Evolutionary conservation across 2,888 invertebrate species (phyloP).

Genomic region (Trichopria drosophilae): DNA sequence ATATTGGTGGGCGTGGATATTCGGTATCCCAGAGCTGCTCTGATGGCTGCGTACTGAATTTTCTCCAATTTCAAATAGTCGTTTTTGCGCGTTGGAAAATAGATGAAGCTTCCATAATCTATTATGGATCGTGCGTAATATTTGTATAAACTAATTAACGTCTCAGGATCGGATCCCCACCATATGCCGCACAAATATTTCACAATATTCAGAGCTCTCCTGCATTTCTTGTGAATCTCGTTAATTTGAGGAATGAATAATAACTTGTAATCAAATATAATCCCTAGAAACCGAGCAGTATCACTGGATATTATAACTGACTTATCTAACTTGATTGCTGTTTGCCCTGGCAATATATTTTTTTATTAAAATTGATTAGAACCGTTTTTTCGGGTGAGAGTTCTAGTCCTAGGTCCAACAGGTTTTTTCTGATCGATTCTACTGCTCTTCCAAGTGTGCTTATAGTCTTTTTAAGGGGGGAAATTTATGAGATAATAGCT

Average conservation of each 20-base stretch:
- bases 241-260: background rate
- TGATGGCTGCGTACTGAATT: too few relatives aligned
- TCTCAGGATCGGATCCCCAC: slow-evolving; percentile 1
- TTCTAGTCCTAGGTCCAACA: too few relatives aligned
- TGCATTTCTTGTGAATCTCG: background rate
- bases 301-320: background rate
- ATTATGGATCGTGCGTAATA: slow-evolving; percentile 8
- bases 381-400: slow-evolving; percentile 3
- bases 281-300: slow-evolving; percentile 1
- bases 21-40: too few relatives aligned
- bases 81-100: too few relatives aligned
- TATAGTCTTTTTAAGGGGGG: background rate
- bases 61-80: too few relatives aligned
- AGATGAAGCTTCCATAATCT: slow-evolving; percentile 15
- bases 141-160: slow-evolving; percentile 3
- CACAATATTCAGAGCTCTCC: background rate
- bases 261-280: background rate
- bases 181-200: slow-evolving; percentile 12
- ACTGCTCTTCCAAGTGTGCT: too few relatives aligned
- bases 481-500: background rate
- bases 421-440: too few relatives aligned
- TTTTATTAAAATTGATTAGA: slow-evolving; percentile 10
- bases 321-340: background rate
- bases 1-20: too few relatives aligned
- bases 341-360: background rate